phyloP scores from a whole-genome alignment of 1,140 invertebrate genomes.

The Apis mellifera region Amel_HAv3.1 CM009943.2:8700001-8700500 shows the following conservation, averaged over 20 bases:
- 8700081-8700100: too few relatives aligned
- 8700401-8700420: not conserved
- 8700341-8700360: not conserved
- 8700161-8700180: slow-evolving; percentile 78
- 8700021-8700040: too few relatives aligned
- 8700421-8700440: not conserved
- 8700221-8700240: slow-evolving; percentile 75
- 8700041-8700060: too few relatives aligned
- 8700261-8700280: slow-evolving; percentile 81
- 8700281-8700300: slow-evolving; percentile 80
- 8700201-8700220: slow-evolving; percentile 76
- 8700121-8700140: too few relatives aligned
- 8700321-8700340: slow-evolving; percentile 82
- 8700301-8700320: slow-evolving; percentile 80
- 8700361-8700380: not conserved
- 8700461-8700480: not conserved
- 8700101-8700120: too few relatives aligned
- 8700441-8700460: too few relatives aligned
- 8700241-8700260: slow-evolving; percentile 75
- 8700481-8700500: not conserved
- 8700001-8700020: too few relatives aligned
- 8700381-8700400: slow-evolving; percentile 1
- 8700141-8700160: too few relatives aligned
- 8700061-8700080: too few relatives aligned
- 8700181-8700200: slow-evolving; percentile 75